Evolutionary conservation across 2,113 vertebrate genomes (phyloP).

Genomic region (Machaerirhynchus nigripectus): DNA sequence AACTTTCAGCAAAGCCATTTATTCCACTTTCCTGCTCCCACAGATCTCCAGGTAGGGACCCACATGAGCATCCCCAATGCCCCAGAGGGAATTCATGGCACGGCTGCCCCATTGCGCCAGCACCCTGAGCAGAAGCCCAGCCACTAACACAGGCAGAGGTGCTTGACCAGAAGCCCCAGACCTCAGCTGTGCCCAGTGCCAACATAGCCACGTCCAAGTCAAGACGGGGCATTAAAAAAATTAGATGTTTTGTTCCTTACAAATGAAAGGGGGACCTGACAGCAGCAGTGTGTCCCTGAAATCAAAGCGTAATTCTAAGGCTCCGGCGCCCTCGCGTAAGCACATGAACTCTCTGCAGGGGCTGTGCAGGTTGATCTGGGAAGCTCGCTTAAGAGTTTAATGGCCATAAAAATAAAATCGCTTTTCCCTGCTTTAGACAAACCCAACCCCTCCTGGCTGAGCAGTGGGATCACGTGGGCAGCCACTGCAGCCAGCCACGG

Average conservation of each 20-base stretch:
- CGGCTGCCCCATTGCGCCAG: fast-evolving
- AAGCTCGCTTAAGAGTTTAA: slow-evolving; percentile 55
- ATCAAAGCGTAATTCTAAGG: slow-evolving; percentile 11
- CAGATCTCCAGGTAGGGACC: slow-evolving; percentile 36
- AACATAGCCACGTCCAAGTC: not conserved
- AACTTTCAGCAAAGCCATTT: slow-evolving; percentile 63
- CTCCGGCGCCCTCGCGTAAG: not conserved
- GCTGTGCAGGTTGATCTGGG: slow-evolving; percentile 45
- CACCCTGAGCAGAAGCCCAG: fast-evolving
- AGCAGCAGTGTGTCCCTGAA: slow-evolving; percentile 6
- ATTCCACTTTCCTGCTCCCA: slow-evolving; percentile 45
- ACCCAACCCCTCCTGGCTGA: not conserved
- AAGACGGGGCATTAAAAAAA: not conserved
- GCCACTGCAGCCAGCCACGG: not conserved
- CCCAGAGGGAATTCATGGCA: not conserved
- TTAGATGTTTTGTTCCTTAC: not conserved
- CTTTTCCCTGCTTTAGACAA: slow-evolving; percentile 53
- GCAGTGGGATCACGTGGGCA: not conserved
- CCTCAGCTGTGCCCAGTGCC: not conserved
- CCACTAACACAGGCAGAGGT: not conserved
- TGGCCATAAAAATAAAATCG: slow-evolving; percentile 62
- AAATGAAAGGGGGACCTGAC: not conserved
- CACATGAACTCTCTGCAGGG: slow-evolving; percentile 36
- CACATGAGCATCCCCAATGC: not conserved
- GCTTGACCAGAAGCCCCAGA: not conserved